Base-by-base conservation (phyloP, 2,888 invertebrate species). In the Lithophane semibrunnea region DNA sequence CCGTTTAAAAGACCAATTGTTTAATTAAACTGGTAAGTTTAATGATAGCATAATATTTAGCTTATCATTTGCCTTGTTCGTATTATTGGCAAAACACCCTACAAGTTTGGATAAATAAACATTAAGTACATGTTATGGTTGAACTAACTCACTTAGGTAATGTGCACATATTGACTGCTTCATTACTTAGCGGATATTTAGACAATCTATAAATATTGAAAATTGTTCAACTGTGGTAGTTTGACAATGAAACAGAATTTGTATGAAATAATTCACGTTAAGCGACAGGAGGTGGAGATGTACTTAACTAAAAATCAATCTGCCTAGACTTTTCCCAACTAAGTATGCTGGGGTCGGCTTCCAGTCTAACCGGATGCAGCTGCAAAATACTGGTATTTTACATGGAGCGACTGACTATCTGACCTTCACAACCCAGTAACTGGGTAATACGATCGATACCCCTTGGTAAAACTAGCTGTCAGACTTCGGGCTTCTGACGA, bases 1-100 rank as follows among this genome's bases (percentile, higher is more conserved):
- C 47, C 68, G 71, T 64, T 49, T 72, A 42, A 68, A 77, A 80
- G 2, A 72, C 58, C 37, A 73, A 69, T 73, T 70, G 67, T 72
- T 71, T 69, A 73, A 68, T 56, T 61, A 52, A 63, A 70, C n/a
- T 74, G 65, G 24, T 69, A n/a, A 63, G 16, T 66, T 49, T 68
- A 16, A 58, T 42, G 52, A 60, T 61, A 56, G 37, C 47, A 54
- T 49, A 49, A 54, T 49, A 49, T 21, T n/a, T 47, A 56, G 63
- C 37, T 66, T 82, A 77, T 67, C 42, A 44, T 66, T 77, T 49
- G n/a, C 24, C 78, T 66, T 47, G 49, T 77, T 42, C 10, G 29
- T 42, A 64, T 64, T 54, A 67, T 60, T 54, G 37, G 29, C 24
- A 24, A 42, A 77, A 47, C 52, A 47, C 21, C 61, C n/a, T 49